Percentiles rank a stretch among this genome's conserved stretches.
Evolutionary conservation across 23 tunicate species (phyloP).

Genomic region (Diplosoma virens): DNA sequence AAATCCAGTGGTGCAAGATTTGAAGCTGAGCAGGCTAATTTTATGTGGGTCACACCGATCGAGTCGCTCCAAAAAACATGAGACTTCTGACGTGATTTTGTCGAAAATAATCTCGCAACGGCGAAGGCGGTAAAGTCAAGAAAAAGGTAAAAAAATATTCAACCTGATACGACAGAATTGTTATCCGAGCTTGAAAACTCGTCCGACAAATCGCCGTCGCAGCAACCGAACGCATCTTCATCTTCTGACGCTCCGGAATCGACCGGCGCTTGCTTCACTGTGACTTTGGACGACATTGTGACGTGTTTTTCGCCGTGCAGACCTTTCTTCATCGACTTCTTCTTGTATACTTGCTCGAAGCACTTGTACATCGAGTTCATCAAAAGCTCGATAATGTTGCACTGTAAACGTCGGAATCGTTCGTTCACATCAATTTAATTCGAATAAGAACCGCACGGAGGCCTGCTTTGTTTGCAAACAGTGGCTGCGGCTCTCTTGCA

Average conservation of each 20-base stretch:
- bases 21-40: no score
- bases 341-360: constrained; percentile 22
- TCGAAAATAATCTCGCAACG: no score
- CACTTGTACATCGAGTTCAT: background rate
- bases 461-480: no score
- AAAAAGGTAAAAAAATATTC: background rate
- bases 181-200: constrained; percentile 12
- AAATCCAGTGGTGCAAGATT: no score
- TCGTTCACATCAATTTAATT: no score
- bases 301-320: background rate
- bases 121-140: no score
- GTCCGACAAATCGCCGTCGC: constrained; percentile 23
- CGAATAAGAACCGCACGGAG: no score
- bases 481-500: no score
- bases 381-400: constrained; percentile 10
- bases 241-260: constrained; percentile 22
- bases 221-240: constrained; percentile 31
- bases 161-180: constrained; percentile 13
- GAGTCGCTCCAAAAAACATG: no score
- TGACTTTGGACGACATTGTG: constrained; percentile 8
- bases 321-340: background rate
- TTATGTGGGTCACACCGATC: no score
- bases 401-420: no score
- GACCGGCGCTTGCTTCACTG: background rate
- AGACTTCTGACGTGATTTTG: no score